phyloP scores from a whole-genome alignment of 2,113 vertebrate species.

The Syngnathus typhle region DNA sequence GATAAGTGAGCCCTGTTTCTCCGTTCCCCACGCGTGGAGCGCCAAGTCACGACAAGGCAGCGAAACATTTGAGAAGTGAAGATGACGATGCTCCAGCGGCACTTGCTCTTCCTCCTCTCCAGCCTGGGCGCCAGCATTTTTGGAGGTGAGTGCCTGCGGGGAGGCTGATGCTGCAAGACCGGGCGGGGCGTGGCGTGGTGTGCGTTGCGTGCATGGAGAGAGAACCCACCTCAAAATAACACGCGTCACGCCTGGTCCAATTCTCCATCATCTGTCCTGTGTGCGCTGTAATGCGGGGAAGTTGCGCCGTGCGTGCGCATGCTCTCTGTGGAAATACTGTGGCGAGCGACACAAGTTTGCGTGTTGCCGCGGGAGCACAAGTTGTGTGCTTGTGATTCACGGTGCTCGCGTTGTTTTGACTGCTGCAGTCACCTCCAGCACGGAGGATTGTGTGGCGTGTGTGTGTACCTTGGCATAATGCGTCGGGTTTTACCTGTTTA shows the following conservation, averaged over 20 bases:
- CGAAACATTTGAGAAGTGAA: constrained; percentile 41
- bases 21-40: constrained; percentile 22
- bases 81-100: constrained; percentile 73
- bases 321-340: not conserved
- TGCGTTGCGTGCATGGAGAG: not conserved
- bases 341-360: not conserved
- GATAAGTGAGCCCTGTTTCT: constrained; percentile 57
- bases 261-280: not conserved
- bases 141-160: constrained; percentile 66
- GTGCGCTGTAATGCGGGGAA: constrained; percentile 57
- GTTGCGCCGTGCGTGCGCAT: constrained; percentile 20
- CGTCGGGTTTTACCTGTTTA: not conserved
- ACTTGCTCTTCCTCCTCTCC: constrained; percentile 71
- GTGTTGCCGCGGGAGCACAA: not conserved
- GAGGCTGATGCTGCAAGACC: constrained; percentile 39
- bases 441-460: not conserved
- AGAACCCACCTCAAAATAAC: not conserved
- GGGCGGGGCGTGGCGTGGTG: constrained; percentile 71
- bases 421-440: not conserved
- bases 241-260: not conserved
- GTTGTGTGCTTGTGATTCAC: not conserved
- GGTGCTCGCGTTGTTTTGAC: not conserved
- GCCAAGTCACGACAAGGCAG: constrained; percentile 30
- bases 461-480: not conserved
- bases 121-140: constrained; percentile 69